A percentile compares a stretch with the other conserved stretches of the same genome.
Evolutionary conservation across 1,140 invertebrate genomes (phyloP).

Genomic region (Sycobia sp.): DNA sequence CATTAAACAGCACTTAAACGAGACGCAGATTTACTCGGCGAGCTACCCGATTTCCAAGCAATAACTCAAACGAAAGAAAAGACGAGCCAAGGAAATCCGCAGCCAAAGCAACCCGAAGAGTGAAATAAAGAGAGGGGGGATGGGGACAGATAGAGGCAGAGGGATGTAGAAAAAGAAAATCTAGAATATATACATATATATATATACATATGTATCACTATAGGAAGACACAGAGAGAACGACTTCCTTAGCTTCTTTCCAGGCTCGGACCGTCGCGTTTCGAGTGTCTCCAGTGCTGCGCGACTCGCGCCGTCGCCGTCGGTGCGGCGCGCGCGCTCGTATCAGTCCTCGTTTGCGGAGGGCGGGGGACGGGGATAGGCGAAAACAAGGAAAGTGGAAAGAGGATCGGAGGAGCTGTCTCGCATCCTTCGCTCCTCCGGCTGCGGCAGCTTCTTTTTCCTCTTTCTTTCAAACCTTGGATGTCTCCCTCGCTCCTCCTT

Average conservation of each 20-base stretch:
- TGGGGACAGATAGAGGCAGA: not conserved
- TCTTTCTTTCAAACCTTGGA: not conserved
- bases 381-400: too few relatives aligned
- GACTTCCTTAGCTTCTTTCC: slow-evolving; percentile 26
- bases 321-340: slow-evolving; percentile 15
- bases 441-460: not conserved
- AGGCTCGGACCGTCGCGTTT: not conserved
- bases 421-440: too few relatives aligned
- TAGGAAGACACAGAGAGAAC: not conserved
- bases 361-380: too few relatives aligned
- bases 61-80: not conserved
- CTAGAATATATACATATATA: too few relatives aligned
- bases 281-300: too few relatives aligned
- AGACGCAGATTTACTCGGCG: slow-evolving; percentile 21
- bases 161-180: too few relatives aligned
- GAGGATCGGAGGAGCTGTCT: slow-evolving; percentile 19
- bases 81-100: not conserved
- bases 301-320: not conserved
- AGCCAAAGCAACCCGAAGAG: too few relatives aligned
- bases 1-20: slow-evolving; percentile 7
- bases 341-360: slow-evolving; percentile 29
- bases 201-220: too few relatives aligned
- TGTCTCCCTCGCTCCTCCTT: too few relatives aligned
- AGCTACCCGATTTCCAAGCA: slow-evolving; percentile 17
- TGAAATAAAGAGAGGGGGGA: not conserved